These are phyloP conservation scores for Gallirallus australis DNA, from an alignment of 2,797 vertebrate species.

Conservation along the genomic window DNA sequence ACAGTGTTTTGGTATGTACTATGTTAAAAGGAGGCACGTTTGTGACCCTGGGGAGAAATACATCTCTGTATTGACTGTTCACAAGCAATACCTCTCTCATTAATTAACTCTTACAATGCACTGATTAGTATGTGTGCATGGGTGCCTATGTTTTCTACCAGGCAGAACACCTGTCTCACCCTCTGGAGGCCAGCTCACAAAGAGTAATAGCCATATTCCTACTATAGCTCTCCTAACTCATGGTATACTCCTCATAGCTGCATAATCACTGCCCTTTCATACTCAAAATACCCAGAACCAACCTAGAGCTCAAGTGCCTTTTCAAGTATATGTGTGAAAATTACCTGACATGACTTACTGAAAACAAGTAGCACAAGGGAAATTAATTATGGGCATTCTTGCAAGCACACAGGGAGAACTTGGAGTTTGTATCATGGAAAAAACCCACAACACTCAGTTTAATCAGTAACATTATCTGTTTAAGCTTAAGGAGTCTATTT, in stretches of 20 bases:
- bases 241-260: background rate
- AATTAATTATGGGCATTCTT: background rate
- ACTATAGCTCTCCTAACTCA: background rate
- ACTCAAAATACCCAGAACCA: background rate
- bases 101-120: slow-evolving; percentile 53
- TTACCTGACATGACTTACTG: background rate
- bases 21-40: background rate
- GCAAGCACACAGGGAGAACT: background rate
- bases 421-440: background rate
- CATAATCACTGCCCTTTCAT: background rate
- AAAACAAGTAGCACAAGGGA: background rate
- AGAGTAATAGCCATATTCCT: background rate
- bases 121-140: background rate
- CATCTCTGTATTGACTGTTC: background rate
- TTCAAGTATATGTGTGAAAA: background rate
- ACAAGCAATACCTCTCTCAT: background rate
- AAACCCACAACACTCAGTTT: no score
- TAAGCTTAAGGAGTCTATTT: background rate
- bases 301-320: background rate
- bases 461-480: background rate
- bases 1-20: slow-evolving; percentile 26
- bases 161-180: background rate
- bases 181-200: background rate
- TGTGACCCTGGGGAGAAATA: background rate
- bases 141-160: background rate